phyloP scores from a whole-genome alignment of 2,888 invertebrate genomes.

The Cryptocheilus praepositus region DNA sequence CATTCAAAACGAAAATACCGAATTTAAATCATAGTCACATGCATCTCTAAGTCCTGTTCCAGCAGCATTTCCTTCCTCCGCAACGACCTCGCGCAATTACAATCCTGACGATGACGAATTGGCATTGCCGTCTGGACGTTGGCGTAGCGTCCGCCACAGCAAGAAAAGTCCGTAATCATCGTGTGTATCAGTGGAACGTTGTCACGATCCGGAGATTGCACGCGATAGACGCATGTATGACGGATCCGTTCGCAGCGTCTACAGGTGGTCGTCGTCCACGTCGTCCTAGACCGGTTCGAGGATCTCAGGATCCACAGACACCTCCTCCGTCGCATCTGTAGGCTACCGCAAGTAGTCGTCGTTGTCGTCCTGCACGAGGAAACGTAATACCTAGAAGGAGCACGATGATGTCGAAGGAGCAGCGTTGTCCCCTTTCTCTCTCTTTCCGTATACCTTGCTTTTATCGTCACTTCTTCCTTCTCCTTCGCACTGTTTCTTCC shows the following conservation, averaged over 20 bases:
- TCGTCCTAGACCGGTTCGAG: conserved; percentile 48
- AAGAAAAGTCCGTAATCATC: no score
- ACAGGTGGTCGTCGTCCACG: conserved; percentile 53
- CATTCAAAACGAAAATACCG: no score
- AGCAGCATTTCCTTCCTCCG: no score
- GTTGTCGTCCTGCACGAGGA: conserved; percentile 37
- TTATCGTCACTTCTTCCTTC: conserved; percentile 13
- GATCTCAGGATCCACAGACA: conserved; percentile 36
- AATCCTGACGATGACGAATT: no score
- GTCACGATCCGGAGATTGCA: conserved; percentile 26
- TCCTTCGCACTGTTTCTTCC: conserved; percentile 17
- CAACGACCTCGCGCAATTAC: no score
- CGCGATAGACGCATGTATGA: conserved; percentile 30
- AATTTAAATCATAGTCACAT: no score
- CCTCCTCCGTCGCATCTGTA: conserved; percentile 29
- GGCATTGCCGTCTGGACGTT: no score
- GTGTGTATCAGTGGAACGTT: conserved; percentile 1
- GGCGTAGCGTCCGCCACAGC: no score
- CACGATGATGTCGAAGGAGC: conserved; percentile 16
- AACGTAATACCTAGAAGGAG: conserved; percentile 55
- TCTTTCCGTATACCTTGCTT: conserved; percentile 12
- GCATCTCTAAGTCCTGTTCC: no score
- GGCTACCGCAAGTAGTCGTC: conserved; percentile 13
- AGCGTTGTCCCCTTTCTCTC: conserved; percentile 16
- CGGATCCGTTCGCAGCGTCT: conserved; percentile 39